Evolutionary conservation across 1,140 invertebrate genomes (phyloP).

Genomic region (Spodoptera litura): DNA sequence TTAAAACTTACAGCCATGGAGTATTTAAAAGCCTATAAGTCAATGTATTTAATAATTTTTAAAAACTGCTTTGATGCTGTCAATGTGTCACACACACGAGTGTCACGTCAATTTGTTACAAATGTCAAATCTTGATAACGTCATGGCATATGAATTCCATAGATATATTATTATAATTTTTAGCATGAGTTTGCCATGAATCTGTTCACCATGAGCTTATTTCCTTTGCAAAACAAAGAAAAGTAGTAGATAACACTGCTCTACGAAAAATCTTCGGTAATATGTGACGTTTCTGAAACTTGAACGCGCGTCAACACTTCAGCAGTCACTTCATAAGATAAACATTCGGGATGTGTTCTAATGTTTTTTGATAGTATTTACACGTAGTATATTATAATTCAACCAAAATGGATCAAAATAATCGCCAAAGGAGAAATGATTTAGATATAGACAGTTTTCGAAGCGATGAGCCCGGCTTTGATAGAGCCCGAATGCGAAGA

Average conservation of each 20-base stretch:
- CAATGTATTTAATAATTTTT: too few species aligned
- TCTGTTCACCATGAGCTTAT: background rate
- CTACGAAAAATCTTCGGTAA: background rate
- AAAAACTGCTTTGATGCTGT: too few species aligned
- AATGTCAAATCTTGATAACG: background rate
- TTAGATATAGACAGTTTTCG: slow-evolving; percentile 80
- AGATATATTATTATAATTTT: slow-evolving; percentile 3
- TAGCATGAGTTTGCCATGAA: background rate
- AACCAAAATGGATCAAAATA: slow-evolving; percentile 75
- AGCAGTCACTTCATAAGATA: slow-evolving; percentile 11
- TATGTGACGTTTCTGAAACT: background rate
- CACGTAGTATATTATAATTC: slow-evolving; percentile 21
- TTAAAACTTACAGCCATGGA: too few species aligned
- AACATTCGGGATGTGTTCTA: slow-evolving; percentile 22
- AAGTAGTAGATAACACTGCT: background rate
- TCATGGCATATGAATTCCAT: background rate
- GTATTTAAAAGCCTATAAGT: too few species aligned
- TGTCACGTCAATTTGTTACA: too few species aligned
- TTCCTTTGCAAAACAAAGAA: slow-evolving; percentile 15
- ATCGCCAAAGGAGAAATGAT: slow-evolving; percentile 70
- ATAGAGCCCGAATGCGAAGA: slow-evolving; percentile 80
- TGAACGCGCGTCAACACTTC: background rate
- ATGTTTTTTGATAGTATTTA: slow-evolving; percentile 33
- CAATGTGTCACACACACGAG: too few species aligned
- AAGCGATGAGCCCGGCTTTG: slow-evolving; percentile 74